Base-by-base conservation (phyloP, 2,113 vertebrate species). In the Cnemophilus loriae region DNA sequence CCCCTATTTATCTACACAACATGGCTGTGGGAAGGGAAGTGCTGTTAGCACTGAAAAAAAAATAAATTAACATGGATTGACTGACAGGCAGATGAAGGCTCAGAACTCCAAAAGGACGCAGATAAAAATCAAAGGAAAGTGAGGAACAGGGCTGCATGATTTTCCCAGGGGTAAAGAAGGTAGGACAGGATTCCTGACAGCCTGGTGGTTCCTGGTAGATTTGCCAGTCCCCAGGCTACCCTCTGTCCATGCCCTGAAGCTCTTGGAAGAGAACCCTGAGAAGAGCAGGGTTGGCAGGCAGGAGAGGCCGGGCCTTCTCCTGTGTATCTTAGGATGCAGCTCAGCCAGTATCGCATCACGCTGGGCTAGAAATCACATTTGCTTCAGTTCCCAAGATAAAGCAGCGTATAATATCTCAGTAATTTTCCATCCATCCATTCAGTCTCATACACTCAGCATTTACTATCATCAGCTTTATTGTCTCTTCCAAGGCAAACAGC, bases 401-500 rank as follows among this genome's bases (percentile, higher is more conserved):
- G 69, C 49, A 78, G 88, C 60, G n/a, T 92, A 92, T 89, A 94
- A 93, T 95, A 84, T 95, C 95, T 95, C 61, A 22, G 95, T 93
- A 96, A 93, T 96, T 96, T 96, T 97, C 96, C 95, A 95, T 76
- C 79, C 92, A 78, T 93, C 93, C 88, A 81, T 93, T 93, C 73
- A 56, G 92, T 95, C 88, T 96, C 80, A 93, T 96, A 68, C 85
- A 95, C 86, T 97, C 93, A 95, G 95, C 93, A 90, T 94, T 96
- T 95, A 86, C 95, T 96, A 96, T 96, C 93, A 92, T 90, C 93
- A 68, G 39, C 92, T 95, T 97, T 89, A 89, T 94, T 97, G 95
- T 96, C 96, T 95, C 96, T 94, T 96, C 96, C 95, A 96, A 84
- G 69, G 80, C 92, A 96, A 97, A 97, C 96, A 96, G 73, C 90